These are phyloP conservation scores for Cotesia chilonis DNA, from an alignment of 1,140 invertebrate species.

Conservation along the genomic window DNA sequence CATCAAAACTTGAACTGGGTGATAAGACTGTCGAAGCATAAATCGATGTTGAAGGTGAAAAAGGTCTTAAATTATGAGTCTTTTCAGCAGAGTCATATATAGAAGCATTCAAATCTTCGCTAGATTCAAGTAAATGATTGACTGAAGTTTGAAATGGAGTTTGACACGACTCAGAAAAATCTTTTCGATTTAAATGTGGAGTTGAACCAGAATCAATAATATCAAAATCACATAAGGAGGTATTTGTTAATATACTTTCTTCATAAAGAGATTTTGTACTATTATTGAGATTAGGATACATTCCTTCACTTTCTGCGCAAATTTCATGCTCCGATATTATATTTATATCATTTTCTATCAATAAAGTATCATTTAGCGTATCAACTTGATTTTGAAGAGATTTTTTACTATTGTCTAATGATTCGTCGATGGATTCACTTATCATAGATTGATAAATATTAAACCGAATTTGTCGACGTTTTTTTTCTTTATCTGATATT, in stretches of 20 bases:
- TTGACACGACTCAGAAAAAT: not conserved
- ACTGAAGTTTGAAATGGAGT: conserved; percentile 2
- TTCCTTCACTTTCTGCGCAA: not conserved
- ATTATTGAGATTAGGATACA: conserved; percentile 34
- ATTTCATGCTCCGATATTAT: not conserved
- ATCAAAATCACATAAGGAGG: conserved; percentile 36
- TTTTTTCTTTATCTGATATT: conserved; percentile 37
- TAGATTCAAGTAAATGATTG: conserved; percentile 1
- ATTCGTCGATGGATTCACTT: conserved; percentile 10
- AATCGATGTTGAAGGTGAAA: not conserved
- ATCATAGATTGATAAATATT: conserved; percentile 42
- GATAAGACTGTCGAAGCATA: conserved; percentile 40
- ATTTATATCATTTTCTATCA: conserved; percentile 2
- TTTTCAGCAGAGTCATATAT: not conserved
- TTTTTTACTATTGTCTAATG: not conserved
- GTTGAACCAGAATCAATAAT: conserved; percentile 49
- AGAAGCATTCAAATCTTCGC: conserved; percentile 19
- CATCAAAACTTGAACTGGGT: conserved; percentile 37
- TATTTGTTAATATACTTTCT: conserved; percentile 42
- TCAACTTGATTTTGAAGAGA: not conserved
- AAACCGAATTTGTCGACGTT: conserved; percentile 51
- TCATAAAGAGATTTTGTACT: conserved; percentile 40
- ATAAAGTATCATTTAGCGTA: not conserved
- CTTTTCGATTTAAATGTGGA: conserved; percentile 53
- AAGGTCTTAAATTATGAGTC: not conserved